Base-by-base conservation (phyloP, 2,797 vertebrate genomes). In the Aythya fuligula region DNA sequence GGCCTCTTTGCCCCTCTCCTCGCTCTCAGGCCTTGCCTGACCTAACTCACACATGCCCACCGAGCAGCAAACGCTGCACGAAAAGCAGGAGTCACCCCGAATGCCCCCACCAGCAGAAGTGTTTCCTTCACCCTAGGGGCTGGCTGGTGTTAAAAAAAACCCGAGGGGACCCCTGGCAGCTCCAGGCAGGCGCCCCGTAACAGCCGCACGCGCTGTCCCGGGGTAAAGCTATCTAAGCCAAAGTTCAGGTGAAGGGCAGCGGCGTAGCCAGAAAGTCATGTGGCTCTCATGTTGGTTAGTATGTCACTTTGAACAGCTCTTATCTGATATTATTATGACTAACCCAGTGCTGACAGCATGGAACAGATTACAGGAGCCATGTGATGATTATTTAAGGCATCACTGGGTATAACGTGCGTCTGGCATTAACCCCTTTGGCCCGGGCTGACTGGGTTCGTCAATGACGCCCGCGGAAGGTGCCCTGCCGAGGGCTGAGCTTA, bases 241-340 rank as follows among this genome's bases (percentile, higher is more conserved):
- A 99, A 99, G 99, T 99, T 99, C 99, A 99, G 96, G 97, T 99
- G 98, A 99, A 99, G 99, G 99, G 98, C 98, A 99, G 97, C 93
- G 95, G 95, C 97, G 95, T 97, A 98, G 98, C 98, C 98, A 98
- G 97, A 98, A 97, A 98, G 98, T 99, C 99, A 99, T 99, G 98
- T 98, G 98, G 98, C 98, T 98, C 98, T 97, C 97, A 97, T 98
- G 98, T 98, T 98, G 98, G 98, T 97, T 98, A 98, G 97, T 98
- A 96, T 98, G 98, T 98, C 98, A 98, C 98, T 98, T 98, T 97
- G 97, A 98, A 98, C 98, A 98, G 97, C 97, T 95, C 98, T 98
- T 98, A 99, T 99, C 99, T 99, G 99, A 99, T 99, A 98, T 98
- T 99, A 98, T 98, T 98, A 98, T 98, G 98, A 99, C 98, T 98